Evolutionary conservation across 1,140 invertebrate species (phyloP).

Genomic region (Agrilus planipennis): DNA sequence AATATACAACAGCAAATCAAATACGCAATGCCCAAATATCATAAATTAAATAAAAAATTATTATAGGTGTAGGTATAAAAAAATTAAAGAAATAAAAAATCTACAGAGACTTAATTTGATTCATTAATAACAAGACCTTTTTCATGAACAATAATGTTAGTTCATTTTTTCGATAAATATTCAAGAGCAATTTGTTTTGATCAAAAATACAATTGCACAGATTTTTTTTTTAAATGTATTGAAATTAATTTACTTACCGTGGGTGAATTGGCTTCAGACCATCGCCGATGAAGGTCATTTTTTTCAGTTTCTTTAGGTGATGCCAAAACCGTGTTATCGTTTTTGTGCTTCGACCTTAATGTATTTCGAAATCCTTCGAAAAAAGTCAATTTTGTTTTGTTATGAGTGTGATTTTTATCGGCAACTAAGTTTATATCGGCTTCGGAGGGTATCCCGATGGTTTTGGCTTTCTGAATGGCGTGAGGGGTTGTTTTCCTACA

Average conservation of each 20-base stretch:
- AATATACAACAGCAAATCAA: too few species aligned
- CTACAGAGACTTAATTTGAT: too few species aligned
- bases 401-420: conserved; percentile 14
- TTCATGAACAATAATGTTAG: too few species aligned
- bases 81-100: too few species aligned
- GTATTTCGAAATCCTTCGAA: conserved; percentile 29
- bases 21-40: too few species aligned
- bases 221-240: too few species aligned
- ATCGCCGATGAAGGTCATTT: conserved; percentile 25
- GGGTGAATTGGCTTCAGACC: conserved; percentile 29
- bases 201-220: too few species aligned
- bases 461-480: conserved; percentile 45
- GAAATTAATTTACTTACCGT: conserved; percentile 21
- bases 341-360: conserved; percentile 29
- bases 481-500: conserved; percentile 25
- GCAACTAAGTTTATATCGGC: conserved; percentile 22
- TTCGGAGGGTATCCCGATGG: conserved; percentile 40
- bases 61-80: too few species aligned
- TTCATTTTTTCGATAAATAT: too few species aligned
- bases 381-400: conserved; percentile 20
- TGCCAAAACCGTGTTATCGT: conserved; percentile 22
- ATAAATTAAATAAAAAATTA: too few species aligned
- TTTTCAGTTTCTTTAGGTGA: conserved; percentile 21
- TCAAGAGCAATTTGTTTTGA: too few species aligned
- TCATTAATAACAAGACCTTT: too few species aligned